Evolutionary conservation across 2,888 invertebrate genomes (phyloP).

Genomic region (Agrochola lota): DNA sequence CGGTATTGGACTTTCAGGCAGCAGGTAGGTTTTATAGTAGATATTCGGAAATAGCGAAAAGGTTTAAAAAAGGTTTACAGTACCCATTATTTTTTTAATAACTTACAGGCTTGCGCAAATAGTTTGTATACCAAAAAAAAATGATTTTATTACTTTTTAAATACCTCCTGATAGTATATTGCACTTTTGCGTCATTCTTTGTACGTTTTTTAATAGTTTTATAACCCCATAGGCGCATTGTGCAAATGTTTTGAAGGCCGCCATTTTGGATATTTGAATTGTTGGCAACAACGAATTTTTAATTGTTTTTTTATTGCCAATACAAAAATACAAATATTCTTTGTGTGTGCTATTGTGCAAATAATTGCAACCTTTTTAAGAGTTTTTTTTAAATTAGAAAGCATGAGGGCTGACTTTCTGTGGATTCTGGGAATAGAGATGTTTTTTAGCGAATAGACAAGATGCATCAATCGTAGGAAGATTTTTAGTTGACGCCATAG

Average conservation of each 20-base stretch:
- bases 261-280: constrained; percentile 63
- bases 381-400: constrained; percentile 79
- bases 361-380: constrained; percentile 74
- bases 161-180: constrained; percentile 32
- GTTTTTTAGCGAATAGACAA: constrained; percentile 32
- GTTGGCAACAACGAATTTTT: constrained; percentile 61
- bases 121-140: constrained; percentile 34
- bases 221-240: constrained; percentile 69
- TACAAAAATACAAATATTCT: constrained; percentile 52
- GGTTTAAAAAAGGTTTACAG: constrained; percentile 25
- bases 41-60: constrained; percentile 6
- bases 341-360: constrained; percentile 72
- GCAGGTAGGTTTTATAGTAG: background rate
- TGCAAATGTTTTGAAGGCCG: constrained; percentile 69
- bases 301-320: constrained; percentile 67
- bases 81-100: constrained; percentile 31
- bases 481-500: background rate
- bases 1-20: background rate
- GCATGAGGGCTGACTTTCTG: constrained; percentile 71
- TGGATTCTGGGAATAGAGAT: constrained; percentile 58
- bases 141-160: constrained; percentile 34
- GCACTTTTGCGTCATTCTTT: constrained; percentile 63
- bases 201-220: constrained; percentile 69
- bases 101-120: constrained; percentile 49
- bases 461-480: background rate